Evolutionary conservation across 2,113 vertebrate genomes (phyloP).

Genomic region (Hystrix cristata): DNA sequence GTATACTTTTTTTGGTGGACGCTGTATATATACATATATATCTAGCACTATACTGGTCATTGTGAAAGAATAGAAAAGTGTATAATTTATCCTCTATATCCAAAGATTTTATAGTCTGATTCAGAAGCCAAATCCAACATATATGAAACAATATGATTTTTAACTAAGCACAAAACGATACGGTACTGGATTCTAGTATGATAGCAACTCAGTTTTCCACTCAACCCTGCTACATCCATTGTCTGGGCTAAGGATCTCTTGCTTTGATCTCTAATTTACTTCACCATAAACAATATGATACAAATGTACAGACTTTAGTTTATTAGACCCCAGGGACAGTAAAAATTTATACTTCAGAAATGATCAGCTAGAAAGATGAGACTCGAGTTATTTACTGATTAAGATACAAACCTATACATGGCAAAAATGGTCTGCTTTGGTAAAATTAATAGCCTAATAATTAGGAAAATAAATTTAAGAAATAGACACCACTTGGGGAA

Average conservation of each 20-base stretch:
- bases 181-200: neutral
- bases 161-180: neutral
- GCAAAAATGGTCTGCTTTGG: neutral
- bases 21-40: neutral
- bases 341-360: neutral
- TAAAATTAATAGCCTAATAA: neutral
- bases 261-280: neutral
- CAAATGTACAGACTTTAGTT: neutral
- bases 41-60: neutral
- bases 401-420: neutral
- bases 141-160: neutral
- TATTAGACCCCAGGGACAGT: neutral
- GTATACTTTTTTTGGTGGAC: neutral
- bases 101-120: slow-evolving; percentile 11
- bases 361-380: neutral
- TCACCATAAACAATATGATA: neutral
- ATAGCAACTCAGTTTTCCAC: neutral
- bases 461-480: neutral
- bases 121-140: slow-evolving; percentile 2
- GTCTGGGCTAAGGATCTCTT: neutral
- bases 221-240: neutral
- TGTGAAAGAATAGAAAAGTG: neutral
- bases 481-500: neutral
- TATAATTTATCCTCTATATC: neutral
- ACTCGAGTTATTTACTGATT: neutral